Percentiles rank a stretch among this genome's conserved stretches.
Evolutionary conservation across 2,888 invertebrate species (phyloP).

Genomic region (Drosophila mayaguana): DNA sequence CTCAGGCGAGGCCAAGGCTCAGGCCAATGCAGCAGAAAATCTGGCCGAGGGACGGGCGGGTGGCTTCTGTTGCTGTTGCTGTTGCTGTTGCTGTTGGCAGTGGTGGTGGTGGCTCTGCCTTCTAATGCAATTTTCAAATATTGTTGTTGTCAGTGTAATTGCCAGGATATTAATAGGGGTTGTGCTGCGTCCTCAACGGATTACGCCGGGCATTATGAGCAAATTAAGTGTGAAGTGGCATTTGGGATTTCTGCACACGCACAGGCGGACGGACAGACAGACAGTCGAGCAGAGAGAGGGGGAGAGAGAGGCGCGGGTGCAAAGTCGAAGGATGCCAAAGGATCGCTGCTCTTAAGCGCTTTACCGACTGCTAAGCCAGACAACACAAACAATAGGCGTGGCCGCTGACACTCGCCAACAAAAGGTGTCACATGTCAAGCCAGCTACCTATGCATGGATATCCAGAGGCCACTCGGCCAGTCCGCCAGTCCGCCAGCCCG

Average conservation of each 20-base stretch:
- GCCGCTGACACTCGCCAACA: constrained; percentile 65
- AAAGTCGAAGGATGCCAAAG: constrained; percentile 47
- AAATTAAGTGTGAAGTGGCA: constrained; percentile 84
- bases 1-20: background rate
- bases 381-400: constrained; percentile 47
- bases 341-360: constrained; percentile 48
- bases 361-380: constrained; percentile 46
- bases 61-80: constrained; percentile 2
- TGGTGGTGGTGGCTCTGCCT: constrained; percentile 19
- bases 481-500: too few species aligned
- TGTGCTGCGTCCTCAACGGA: constrained; percentile 58
- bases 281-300: background rate
- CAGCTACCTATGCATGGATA: background rate
- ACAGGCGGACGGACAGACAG: constrained; percentile 10
- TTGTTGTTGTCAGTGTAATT: constrained; percentile 76
- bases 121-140: constrained; percentile 73
- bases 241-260: constrained; percentile 68
- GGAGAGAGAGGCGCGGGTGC: constrained; percentile 8
- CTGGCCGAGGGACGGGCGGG: constrained; percentile 36
- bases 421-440: constrained; percentile 83
- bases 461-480: background rate
- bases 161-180: constrained; percentile 72
- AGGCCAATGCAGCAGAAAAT: constrained; percentile 67
- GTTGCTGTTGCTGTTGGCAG: constrained; percentile 18
- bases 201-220: constrained; percentile 81